A percentile compares a stretch with the other conserved stretches of the same genome.
phyloP scores from a whole-genome alignment of 2,797 vertebrate species.

The Rhyacichthys aspro region DNA sequence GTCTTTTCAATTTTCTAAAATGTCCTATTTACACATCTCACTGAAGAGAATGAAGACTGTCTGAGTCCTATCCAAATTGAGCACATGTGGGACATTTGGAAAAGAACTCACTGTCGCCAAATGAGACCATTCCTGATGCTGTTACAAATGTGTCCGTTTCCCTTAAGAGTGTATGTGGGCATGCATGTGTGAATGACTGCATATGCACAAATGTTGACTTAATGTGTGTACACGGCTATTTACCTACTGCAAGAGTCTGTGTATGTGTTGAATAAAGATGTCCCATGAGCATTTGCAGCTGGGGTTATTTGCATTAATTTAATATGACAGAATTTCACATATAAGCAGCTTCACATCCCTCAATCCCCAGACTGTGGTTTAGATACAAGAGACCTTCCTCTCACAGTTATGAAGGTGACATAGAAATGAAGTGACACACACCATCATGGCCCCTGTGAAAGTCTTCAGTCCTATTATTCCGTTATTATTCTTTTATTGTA shows the following conservation, averaged over 20 bases:
- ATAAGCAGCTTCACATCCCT: conserved; percentile 14
- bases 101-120: conserved; percentile 22
- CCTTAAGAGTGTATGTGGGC: conserved; percentile 21
- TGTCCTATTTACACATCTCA: conserved; percentile 26
- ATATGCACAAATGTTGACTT: conserved; percentile 6
- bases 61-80: conserved; percentile 27
- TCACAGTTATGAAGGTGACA: too few relatives aligned
- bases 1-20: conserved; percentile 16
- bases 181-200: conserved; percentile 23
- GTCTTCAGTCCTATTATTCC: neutral
- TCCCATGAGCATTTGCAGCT: conserved; percentile 28
- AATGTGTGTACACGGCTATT: conserved; percentile 8
- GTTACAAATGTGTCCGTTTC: conserved; percentile 22
- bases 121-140: conserved; percentile 22
- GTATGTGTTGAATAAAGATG: neutral
- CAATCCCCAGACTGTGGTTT: neutral
- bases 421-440: neutral
- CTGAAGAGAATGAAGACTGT: conserved; percentile 21
- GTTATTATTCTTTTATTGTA: neutral
- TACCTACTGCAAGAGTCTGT: conserved; percentile 9
- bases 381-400: too few relatives aligned
- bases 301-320: conserved; percentile 43
- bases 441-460: too few relatives aligned
- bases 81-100: conserved; percentile 47
- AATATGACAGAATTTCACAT: conserved; percentile 31